These are phyloP conservation scores for Enteromius unitaeniatus DNA, from an alignment of 2,797 vertebrate species.

Conservation along the genomic window DNA sequence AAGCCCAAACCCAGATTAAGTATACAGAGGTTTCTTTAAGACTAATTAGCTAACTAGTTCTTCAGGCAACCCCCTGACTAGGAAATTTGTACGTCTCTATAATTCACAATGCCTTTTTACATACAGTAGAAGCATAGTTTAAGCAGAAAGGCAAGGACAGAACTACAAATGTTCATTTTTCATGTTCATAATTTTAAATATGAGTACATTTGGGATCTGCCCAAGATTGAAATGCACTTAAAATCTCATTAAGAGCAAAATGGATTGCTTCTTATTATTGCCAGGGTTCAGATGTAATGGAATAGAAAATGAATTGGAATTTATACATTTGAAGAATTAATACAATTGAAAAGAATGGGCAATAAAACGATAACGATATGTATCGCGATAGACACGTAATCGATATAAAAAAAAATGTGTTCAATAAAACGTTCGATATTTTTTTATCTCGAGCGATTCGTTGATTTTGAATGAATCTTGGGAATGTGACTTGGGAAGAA, in stretches of 20 bases:
- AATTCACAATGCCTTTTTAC: neutral
- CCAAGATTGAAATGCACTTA: slow-evolving; percentile 20
- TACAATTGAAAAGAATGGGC: neutral
- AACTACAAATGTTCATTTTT: neutral
- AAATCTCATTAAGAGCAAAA: neutral
- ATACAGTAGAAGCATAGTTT: neutral
- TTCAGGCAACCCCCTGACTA: neutral
- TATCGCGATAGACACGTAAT: too few relatives aligned
- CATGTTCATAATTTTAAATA: neutral
- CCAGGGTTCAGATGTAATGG: slow-evolving; percentile 2
- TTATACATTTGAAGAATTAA: slow-evolving; percentile 5
- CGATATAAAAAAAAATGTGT: too few relatives aligned
- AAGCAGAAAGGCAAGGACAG: neutral
- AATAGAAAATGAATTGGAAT: slow-evolving; percentile 22
- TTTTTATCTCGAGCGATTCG: too few relatives aligned
- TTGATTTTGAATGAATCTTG: too few relatives aligned
- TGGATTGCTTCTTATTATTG: slow-evolving; percentile 2
- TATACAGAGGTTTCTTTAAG: neutral
- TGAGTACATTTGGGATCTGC: slow-evolving; percentile 10
- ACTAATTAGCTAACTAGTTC: neutral
- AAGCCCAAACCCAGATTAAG: neutral
- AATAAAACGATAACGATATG: too few relatives aligned
- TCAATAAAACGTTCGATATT: too few relatives aligned
- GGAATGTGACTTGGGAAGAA: too few relatives aligned
- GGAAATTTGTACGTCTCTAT: neutral